These are phyloP conservation scores for Lordiphosa fenestrarum DNA, from an alignment of 2,888 invertebrate genomes.

Conservation along the genomic window DNA sequence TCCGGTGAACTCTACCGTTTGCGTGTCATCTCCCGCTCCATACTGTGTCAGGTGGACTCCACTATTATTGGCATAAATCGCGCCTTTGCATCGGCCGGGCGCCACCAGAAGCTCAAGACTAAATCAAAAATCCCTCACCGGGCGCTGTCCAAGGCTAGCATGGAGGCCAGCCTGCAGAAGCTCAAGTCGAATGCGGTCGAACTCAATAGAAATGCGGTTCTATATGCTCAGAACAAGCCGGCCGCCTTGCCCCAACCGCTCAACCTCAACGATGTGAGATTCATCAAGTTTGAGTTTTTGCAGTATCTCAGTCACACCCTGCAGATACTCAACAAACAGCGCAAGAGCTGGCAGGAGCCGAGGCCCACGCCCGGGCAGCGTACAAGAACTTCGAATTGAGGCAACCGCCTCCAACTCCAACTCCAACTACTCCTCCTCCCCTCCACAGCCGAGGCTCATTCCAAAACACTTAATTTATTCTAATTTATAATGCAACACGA, in stretches of 20 bases:
- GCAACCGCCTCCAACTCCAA: too few relatives aligned
- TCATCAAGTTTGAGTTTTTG: slow-evolving; percentile 60
- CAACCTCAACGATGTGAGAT: slow-evolving; percentile 51
- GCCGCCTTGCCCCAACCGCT: slow-evolving; percentile 5
- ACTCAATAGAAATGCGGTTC: slow-evolving; percentile 38
- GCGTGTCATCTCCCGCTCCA: slow-evolving; percentile 50
- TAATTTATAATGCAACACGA: slow-evolving; percentile 1
- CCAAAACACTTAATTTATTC: slow-evolving; percentile 5
- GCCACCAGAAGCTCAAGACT: background rate
- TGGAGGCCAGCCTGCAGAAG: slow-evolving; percentile 55
- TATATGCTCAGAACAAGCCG: slow-evolving; percentile 26
- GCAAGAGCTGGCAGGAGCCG: slow-evolving; percentile 17
- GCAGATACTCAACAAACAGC: slow-evolving; percentile 44
- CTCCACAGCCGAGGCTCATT: background rate
- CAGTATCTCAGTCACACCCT: slow-evolving; percentile 53
- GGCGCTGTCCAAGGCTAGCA: slow-evolving; percentile 44
- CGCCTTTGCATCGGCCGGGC: background rate
- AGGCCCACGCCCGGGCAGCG: too few relatives aligned
- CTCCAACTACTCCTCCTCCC: too few relatives aligned
- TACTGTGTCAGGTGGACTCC: slow-evolving; percentile 72
- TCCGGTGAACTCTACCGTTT: slow-evolving; percentile 51
- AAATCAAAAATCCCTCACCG: slow-evolving; percentile 11
- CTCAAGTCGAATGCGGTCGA: slow-evolving; percentile 54
- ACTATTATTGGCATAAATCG: slow-evolving; percentile 61
- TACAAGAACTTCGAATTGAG: too few relatives aligned